These are phyloP conservation scores for Anoplopoma fimbria DNA, from an alignment of 2,113 vertebrate species.

Conservation along the genomic window DNA sequence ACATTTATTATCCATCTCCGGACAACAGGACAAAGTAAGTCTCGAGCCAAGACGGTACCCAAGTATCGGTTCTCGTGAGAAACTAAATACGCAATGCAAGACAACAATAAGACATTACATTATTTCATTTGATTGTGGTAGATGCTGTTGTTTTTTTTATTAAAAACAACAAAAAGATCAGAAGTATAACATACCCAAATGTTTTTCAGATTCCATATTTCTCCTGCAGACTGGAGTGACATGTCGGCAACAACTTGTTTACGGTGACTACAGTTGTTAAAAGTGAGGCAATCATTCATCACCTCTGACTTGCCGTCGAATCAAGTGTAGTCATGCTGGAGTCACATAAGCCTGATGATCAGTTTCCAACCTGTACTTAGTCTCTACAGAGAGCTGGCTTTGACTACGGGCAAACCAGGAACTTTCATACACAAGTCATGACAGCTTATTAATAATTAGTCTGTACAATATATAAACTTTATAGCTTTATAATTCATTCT, in stretches of 20 bases:
- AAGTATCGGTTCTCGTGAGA: too few species aligned
- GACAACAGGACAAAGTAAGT: too few species aligned
- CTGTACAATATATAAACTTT: not conserved
- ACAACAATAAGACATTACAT: not conserved
- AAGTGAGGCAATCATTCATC: slow-evolving; percentile 18
- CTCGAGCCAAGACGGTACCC: too few species aligned
- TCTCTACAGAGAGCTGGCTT: not conserved
- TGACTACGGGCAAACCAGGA: not conserved
- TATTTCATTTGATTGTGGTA: not conserved
- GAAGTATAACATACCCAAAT: not conserved
- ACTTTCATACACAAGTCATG: not conserved
- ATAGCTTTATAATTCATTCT: not conserved
- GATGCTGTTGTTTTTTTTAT: not conserved
- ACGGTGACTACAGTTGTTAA: not conserved
- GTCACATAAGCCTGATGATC: not conserved
- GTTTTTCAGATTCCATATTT: not conserved
- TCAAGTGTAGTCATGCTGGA: not conserved
- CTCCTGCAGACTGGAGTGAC: not conserved
- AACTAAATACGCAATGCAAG: too few species aligned
- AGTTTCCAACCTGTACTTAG: not conserved
- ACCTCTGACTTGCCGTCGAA: too few species aligned
- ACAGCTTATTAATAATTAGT: not conserved
- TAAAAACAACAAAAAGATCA: not conserved
- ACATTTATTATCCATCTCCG: too few species aligned
- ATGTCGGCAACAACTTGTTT: slow-evolving; percentile 15